Evolutionary conservation across 53 echinoderm and acorn worm species (phyloP), one percentile per base, ranked within the genome.

Genomic region (Holothuria leucospilota): DNA sequence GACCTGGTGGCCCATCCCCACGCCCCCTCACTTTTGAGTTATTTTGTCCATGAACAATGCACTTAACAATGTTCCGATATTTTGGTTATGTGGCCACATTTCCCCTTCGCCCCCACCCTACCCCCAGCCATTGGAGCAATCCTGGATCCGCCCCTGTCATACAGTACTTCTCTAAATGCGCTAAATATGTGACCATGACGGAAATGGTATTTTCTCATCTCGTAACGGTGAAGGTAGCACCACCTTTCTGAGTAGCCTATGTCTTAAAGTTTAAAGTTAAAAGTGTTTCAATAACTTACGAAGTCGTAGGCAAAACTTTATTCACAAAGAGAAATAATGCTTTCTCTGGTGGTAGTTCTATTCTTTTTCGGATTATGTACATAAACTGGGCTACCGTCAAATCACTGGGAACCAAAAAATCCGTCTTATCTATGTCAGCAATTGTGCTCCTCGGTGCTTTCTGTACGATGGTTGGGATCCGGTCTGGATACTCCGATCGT

Each of bases 361-460:
- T 87, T 21, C 93, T 61, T 39, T 87, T 93, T 8, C 93, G 42
- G 27, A 93, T 87, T 67, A 93, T 93, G 40, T 84, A 90, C 86
- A 90, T 90, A 60, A 93, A 93, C 74, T 93, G 90, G 6, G 93
- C 93, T 77, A 93, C 90, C 8, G 93, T 90, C 3, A 90, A 62
- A 23, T 93, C 90, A 2, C 51, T 9, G 8, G 93, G 90, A 16
- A 85, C 87, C n/a, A 90, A 53, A 52, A 90, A 93, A 23, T 87
- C 77, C 8, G 13, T 42, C 85, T 90, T 90, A 84, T 93, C 85
- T 23, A 90, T 87, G 40, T 93, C 84, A 41, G 70, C 59, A 16
- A 90, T 78, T 1, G 14, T 13, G 15, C 85, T 77, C 23, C 26
- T 82, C 9, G 87, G 84, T 42, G 65, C 71, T 71, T 90, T 87